These are phyloP conservation scores for Orthonevra nobilis DNA, from an alignment of 2,888 invertebrate species.

Conservation along the genomic window DNA sequence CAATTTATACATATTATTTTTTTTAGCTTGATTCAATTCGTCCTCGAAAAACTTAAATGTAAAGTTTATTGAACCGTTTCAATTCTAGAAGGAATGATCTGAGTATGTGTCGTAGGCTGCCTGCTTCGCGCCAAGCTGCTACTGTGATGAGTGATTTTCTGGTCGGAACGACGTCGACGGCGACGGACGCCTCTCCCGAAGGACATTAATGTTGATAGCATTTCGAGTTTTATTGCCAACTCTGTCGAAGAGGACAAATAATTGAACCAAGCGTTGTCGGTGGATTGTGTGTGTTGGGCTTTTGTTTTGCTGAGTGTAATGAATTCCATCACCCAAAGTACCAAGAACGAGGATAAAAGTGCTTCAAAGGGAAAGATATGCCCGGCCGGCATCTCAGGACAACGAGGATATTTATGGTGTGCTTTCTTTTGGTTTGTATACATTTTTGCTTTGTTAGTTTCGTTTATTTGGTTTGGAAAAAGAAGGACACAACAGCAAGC, in stretches of 20 bases:
- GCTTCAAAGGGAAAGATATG: slow-evolving; percentile 11
- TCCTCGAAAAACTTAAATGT: neutral
- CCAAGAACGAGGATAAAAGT: slow-evolving; percentile 3
- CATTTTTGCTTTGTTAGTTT: slow-evolving; percentile 37
- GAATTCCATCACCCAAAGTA: slow-evolving; percentile 31
- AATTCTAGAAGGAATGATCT: slow-evolving; percentile 4
- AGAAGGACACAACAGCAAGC: slow-evolving; percentile 2
- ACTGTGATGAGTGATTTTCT: slow-evolving; percentile 26
- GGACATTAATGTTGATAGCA: slow-evolving; percentile 46
- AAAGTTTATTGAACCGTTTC: slow-evolving; percentile 46
- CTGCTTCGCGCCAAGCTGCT: neutral
- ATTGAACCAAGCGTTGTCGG: slow-evolving; percentile 33
- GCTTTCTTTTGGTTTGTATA: slow-evolving; percentile 44
- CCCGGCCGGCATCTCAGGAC: neutral
- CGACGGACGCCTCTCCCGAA: slow-evolving; percentile 24
- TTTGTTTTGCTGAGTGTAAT: slow-evolving; percentile 24
- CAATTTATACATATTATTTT: no score
- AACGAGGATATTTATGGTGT: slow-evolving; percentile 30
- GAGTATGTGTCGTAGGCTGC: neutral
- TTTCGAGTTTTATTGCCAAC: slow-evolving; percentile 53
- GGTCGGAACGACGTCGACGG: neutral
- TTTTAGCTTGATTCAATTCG: neutral
- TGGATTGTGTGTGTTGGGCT: slow-evolving; percentile 2
- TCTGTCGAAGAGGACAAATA: slow-evolving; percentile 16
- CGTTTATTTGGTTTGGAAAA: slow-evolving; percentile 1